A percentile compares a stretch with the other conserved stretches of the same genome.
phyloP scores from a whole-genome alignment of 23 tunicate genomes.

The Botrylloides violaceus region DNA sequence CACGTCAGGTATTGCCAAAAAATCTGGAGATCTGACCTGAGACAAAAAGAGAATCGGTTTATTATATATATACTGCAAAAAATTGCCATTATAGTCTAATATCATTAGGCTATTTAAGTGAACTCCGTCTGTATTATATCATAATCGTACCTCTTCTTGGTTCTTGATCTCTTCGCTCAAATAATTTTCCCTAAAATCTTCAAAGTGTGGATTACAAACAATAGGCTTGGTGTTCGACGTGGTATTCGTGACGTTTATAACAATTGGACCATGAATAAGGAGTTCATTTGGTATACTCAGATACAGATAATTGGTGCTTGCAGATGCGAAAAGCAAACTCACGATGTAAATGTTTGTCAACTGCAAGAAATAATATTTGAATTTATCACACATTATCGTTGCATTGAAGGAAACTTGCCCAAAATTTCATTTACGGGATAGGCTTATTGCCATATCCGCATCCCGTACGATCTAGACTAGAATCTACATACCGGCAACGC shows the following conservation, averaged over 20 bases:
- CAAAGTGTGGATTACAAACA: conserved; percentile 47
- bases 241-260: conserved; percentile 10
- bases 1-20: conserved; percentile 38
- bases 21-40: conserved; percentile 53
- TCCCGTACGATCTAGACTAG: no score
- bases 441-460: no score
- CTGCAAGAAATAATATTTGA: conserved; percentile 4
- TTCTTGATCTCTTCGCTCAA: conserved; percentile 45
- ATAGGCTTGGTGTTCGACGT: conserved; percentile 7
- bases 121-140: no score
- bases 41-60: no score
- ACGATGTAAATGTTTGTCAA: conserved; percentile 18
- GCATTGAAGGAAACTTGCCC: no score
- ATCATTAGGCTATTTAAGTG: no score
- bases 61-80: no score
- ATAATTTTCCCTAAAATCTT: conserved; percentile 29
- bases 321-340: conserved; percentile 1
- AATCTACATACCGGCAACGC: no score
- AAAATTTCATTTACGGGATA: no score
- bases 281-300: conserved; percentile 43
- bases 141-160: conserved; percentile 10
- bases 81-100: no score
- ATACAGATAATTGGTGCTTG: conserved; percentile 13
- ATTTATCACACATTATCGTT: background rate
- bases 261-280: conserved; percentile 62